Base-by-base conservation (phyloP, 2,888 invertebrate species). In the Ophraella communa region DNA sequence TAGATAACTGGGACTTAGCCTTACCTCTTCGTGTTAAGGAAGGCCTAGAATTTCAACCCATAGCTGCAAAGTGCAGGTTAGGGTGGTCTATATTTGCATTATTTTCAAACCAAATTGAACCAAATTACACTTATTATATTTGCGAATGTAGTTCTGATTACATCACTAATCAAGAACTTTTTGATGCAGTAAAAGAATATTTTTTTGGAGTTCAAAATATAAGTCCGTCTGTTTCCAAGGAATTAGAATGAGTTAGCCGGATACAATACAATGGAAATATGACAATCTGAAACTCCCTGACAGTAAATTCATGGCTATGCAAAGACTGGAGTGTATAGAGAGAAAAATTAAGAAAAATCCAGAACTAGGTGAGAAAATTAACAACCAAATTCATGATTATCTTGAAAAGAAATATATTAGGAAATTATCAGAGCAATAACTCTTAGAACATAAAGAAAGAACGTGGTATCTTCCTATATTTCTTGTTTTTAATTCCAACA, bases 391-490 rank as follows among this genome's bases (percentile, higher is more conserved):
- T 17, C n/a, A 39, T 35, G 64, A 72, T 52, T 68, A 70, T 35
- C n/a, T 72, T 1, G 47, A 30, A 4, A 70, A 73, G 45, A 68
- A 66, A 17, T 75, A 74, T 21, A 52, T 59, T 71, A 56, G 66
- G 14, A 72, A 76, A 60, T n/a, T 67, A 17, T 55, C 23, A 5
- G 20, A 39, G 20, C 35, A 10, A 39, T 42, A n/a, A 52, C 47
- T 5, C n/a, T n/a, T n/a, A n/a, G n/a, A n/a, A n/a, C n/a, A n/a
- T n/a, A n/a, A n/a, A n/a, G n/a, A n/a, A n/a, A 70, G 57, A 59
- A 68, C 62, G 3, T 77, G 75, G 76, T 77, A 75, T 52, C 39
- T 76, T 17, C 76, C 75, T 2, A 73, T 77, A 54, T 76, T 77
- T 59, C 67, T 67, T 4, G 73, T 74, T 2, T 49, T 54, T 4